These are phyloP conservation scores for Cheiracanthium punctorium DNA, from an alignment of 2,888 invertebrate species.

Conservation along the genomic window DNA sequence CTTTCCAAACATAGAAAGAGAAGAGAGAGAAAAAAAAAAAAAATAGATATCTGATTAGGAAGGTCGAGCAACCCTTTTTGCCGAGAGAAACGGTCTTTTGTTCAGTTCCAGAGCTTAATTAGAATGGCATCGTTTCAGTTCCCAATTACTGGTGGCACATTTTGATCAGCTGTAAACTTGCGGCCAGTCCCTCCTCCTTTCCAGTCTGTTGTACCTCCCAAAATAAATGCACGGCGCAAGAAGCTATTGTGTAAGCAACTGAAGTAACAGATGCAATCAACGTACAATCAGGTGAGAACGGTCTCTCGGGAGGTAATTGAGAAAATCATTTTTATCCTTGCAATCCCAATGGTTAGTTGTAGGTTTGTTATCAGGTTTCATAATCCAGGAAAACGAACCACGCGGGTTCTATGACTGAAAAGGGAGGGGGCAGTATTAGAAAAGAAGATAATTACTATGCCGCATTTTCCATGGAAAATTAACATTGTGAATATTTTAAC, in stretches of 20 bases:
- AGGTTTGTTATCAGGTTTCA: neutral
- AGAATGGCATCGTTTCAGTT: constrained; percentile 33
- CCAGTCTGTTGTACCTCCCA: too few relatives aligned
- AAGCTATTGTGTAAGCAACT: neutral
- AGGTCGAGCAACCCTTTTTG: constrained; percentile 42
- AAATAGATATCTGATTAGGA: neutral
- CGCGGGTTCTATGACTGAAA: too few relatives aligned
- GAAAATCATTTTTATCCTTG: neutral
- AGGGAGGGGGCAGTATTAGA: too few relatives aligned
- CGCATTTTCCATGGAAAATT: too few relatives aligned
- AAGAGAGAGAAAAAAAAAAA: neutral
- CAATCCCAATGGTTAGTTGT: neutral
- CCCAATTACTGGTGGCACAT: constrained; percentile 2
- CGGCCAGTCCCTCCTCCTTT: too few relatives aligned
- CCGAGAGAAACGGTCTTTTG: constrained; percentile 25
- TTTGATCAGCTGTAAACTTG: neutral
- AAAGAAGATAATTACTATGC: too few relatives aligned
- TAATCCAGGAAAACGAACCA: neutral
- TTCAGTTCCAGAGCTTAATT: constrained; percentile 29
- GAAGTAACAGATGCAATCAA: neutral
- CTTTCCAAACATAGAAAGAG: constrained; percentile 19
- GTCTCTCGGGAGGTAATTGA: neutral
- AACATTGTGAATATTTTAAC: too few relatives aligned
- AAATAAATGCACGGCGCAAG: neutral
- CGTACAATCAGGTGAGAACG: neutral